Base-by-base conservation (phyloP, 2,888 invertebrate species). In the Agrochola circellaris region DNA sequence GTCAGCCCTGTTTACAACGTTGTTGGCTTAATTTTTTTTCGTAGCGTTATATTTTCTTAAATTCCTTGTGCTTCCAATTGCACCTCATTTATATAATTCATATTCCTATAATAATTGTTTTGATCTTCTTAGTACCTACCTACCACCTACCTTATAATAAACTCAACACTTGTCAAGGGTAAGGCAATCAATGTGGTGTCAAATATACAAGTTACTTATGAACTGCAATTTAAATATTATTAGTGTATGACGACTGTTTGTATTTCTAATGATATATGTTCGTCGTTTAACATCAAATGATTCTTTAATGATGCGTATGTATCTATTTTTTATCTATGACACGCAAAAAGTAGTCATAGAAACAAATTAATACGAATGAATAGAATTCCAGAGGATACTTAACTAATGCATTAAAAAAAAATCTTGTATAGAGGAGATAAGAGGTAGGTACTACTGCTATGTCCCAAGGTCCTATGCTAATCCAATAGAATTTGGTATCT, bases 261-360 rank as follows among this genome's bases (percentile, higher is more conserved):
- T 42, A 72, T 3, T 51, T 69, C 61, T 65, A 67, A 78, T 83
- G 62, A 65, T 71, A 77, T 82, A 17, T 66, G 60, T 77, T 82
- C 84, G 68, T 85, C 61, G 77, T 75, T 72, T 66, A 82, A 17
- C 30, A 48, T 62, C 73, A 83, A 86, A 86, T 80, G 85, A 76
- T 79, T 79, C 9, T 80, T 85, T 82, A 64, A 85, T 80, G 75
- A 83, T 75, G 68, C 20, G 23, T 61, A 38, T 72, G 45, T 74
- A 58, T 87, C 75, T 76, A 66, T 77, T 75, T 83, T 83, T 87
- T 86, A 86, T 75, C 26, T 48, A 1, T 62, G 17, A 23, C 48
- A 67, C 15, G 42, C 73, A 87, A 85, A 77, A 70, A 74, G 15
- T 54, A 81, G 54, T 58, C 60, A 26, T 69, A 85, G 82, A 85